Conservation (phyloP, 2,797 vertebrate species). For the Cephalopachus bancanus region DNA sequence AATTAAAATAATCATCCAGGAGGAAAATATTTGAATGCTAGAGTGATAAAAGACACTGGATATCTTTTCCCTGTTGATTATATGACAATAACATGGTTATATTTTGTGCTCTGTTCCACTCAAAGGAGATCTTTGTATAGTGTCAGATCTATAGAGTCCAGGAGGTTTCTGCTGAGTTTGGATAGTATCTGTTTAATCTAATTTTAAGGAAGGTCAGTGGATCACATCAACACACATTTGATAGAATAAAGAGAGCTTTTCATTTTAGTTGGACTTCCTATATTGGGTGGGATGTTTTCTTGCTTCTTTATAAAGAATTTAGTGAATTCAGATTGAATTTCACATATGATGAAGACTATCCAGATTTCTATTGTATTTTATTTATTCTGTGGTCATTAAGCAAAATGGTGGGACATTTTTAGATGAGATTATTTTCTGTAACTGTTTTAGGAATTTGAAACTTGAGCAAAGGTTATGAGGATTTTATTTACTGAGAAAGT, state of each 20-base stretch:
- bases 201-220: constrained; percentile 59
- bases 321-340: constrained; percentile 15
- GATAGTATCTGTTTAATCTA: constrained; percentile 12
- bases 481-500: neutral
- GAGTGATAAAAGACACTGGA: neutral
- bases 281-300: neutral
- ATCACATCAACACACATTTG: neutral
- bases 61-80: constrained; percentile 35
- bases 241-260: constrained; percentile 55
- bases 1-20: constrained; percentile 16
- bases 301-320: constrained; percentile 9
- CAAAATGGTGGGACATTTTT: neutral
- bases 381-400: constrained; percentile 16
- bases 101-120: neutral
- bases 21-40: constrained; percentile 48
- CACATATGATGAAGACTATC: neutral
- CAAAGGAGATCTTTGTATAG: constrained; percentile 2
- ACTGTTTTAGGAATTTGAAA: constrained; percentile 51
- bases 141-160: neutral
- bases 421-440: neutral
- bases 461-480: neutral
- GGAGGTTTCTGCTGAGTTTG: constrained; percentile 8
- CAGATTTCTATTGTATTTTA: neutral
- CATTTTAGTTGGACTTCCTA: neutral
- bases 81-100: neutral